Evolutionary conservation across 2,888 invertebrate species (phyloP).

Genomic region (Mythimna loreyi): DNA sequence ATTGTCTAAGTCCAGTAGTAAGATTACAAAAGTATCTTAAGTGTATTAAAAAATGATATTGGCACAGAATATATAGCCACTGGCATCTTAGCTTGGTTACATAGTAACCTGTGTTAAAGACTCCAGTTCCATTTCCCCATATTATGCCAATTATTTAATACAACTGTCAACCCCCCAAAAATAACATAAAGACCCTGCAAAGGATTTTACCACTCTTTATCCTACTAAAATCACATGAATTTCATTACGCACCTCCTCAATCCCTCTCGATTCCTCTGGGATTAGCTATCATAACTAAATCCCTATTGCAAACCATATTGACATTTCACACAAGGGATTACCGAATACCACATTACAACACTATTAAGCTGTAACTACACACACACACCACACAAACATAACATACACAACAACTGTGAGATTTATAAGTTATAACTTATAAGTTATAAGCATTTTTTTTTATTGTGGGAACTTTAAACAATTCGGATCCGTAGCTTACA

Average conservation of each 20-base stretch:
- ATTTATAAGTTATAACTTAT: constrained; percentile 70
- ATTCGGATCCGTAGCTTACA: constrained; percentile 81
- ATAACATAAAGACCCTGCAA: neutral
- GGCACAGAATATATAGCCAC: too few relatives aligned
- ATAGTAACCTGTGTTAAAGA: too few relatives aligned
- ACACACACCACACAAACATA: constrained; percentile 27
- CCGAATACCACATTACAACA: constrained; percentile 64
- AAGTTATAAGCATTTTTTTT: constrained; percentile 71
- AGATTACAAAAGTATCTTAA: too few relatives aligned
- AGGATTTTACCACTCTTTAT: constrained; percentile 12
- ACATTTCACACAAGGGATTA: constrained; percentile 74
- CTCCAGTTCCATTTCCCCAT: too few relatives aligned
- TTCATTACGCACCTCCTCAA: constrained; percentile 33
- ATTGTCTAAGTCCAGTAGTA: too few relatives aligned
- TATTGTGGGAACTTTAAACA: constrained; percentile 87
- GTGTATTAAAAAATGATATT: too few relatives aligned
- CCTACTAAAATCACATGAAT: constrained; percentile 41
- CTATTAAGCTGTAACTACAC: constrained; percentile 64
- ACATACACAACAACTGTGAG: constrained; percentile 17
- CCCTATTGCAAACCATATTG: constrained; percentile 65
- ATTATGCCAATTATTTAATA: neutral
- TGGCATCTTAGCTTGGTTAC: too few relatives aligned
- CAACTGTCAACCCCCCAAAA: neutral
- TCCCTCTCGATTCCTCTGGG: constrained; percentile 48
- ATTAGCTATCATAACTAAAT: constrained; percentile 61